phyloP scores from a whole-genome alignment of 2,797 vertebrate genomes.

The Chaunax sp. region DNA sequence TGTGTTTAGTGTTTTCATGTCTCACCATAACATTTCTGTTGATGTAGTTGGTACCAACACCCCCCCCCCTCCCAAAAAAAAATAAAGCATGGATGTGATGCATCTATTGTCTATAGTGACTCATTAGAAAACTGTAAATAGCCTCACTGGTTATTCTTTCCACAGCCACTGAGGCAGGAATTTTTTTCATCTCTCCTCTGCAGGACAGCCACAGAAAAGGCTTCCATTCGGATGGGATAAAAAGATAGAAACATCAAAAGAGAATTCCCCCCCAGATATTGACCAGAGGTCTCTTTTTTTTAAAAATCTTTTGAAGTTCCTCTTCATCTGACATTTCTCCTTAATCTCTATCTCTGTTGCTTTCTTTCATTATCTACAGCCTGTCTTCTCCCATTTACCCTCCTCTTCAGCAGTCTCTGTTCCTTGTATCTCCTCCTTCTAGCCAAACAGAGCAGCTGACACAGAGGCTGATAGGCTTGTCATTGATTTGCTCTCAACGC shows the following conservation, averaged over 20 bases:
- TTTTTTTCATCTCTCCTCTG: conserved; percentile 2
- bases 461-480: conserved; percentile 49
- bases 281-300: conserved; percentile 10
- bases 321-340: conserved; percentile 16
- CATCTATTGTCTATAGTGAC: background rate
- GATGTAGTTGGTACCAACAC: background rate
- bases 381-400: conserved; percentile 10
- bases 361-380: background rate
- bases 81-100: background rate
- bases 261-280: background rate
- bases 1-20: too few species aligned
- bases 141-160: background rate
- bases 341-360: conserved; percentile 1
- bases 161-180: background rate
- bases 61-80: too few species aligned
- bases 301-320: background rate
- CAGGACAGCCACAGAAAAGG: background rate
- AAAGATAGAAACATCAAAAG: background rate
- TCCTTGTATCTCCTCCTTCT: conserved; percentile 32
- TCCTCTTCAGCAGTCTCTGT: conserved; percentile 5
- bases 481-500: conserved; percentile 61
- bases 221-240: background rate
- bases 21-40: too few species aligned
- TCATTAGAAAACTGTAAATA: conserved; percentile 21
- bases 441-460: conserved; percentile 29